These are phyloP conservation scores for Pagrus major DNA, from an alignment of 2,113 vertebrate genomes.

Conservation along the genomic window DNA sequence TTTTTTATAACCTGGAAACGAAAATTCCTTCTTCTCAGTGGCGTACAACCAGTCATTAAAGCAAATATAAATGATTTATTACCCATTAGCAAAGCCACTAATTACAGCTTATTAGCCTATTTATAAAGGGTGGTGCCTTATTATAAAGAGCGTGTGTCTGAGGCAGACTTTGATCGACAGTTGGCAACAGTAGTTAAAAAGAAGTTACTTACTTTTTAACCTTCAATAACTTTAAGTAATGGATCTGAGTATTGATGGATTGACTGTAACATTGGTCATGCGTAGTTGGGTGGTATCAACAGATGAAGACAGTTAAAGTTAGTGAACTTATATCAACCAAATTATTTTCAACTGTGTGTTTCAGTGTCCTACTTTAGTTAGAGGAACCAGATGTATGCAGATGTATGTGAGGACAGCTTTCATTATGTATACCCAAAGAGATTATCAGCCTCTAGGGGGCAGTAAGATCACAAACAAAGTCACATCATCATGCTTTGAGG, in stretches of 20 bases:
- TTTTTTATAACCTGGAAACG: too few species aligned
- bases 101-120: too few species aligned
- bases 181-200: too few species aligned
- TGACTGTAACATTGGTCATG: neutral
- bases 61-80: too few species aligned
- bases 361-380: neutral
- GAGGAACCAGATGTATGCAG: neutral
- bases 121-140: too few species aligned
- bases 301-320: neutral
- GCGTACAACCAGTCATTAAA: too few species aligned
- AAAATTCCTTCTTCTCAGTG: too few species aligned
- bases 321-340: neutral
- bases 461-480: neutral
- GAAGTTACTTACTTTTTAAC: too few species aligned
- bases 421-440: neutral
- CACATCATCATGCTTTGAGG: neutral
- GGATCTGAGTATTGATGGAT: neutral
- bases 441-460: constrained; percentile 19
- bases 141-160: too few species aligned
- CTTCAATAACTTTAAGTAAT: too few species aligned
- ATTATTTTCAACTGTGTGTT: neutral
- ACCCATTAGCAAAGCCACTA: too few species aligned
- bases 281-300: neutral
- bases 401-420: neutral
- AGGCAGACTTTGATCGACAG: too few species aligned